Conservation (phyloP, 2,113 vertebrate genomes). For the Peromyscus maniculatus region DNA sequence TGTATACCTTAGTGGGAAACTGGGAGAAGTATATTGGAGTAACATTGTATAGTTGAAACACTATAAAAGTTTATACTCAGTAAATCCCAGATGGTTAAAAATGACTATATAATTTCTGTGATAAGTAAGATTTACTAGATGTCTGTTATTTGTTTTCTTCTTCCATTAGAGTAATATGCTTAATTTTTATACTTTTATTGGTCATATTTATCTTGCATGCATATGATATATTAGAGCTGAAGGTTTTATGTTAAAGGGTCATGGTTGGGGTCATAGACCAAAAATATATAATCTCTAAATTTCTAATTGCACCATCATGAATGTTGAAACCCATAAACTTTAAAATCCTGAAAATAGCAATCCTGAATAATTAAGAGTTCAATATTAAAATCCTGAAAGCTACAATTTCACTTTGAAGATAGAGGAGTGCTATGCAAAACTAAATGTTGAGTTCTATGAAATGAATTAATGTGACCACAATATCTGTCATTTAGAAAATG, state of each 20-base stretch:
- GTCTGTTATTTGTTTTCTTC: slow-evolving; percentile 16
- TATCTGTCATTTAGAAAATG: background rate
- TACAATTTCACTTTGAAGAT: background rate
- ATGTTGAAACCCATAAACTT: background rate
- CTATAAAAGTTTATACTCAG: background rate
- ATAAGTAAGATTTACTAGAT: slow-evolving; percentile 24
- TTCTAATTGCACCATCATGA: background rate
- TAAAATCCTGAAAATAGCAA: background rate
- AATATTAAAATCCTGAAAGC: background rate
- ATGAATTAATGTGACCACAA: background rate
- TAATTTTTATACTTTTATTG: slow-evolving; percentile 16
- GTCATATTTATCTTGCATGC: slow-evolving; percentile 35
- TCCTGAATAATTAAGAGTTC: background rate
- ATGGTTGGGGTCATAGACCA: background rate
- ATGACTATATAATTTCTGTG: slow-evolving; percentile 32
- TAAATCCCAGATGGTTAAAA: slow-evolving; percentile 50
- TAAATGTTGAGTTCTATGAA: background rate
- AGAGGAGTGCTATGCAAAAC: background rate
- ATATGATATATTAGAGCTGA: background rate
- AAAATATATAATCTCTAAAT: background rate
- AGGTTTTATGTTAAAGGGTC: slow-evolving; percentile 5
- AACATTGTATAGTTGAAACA: background rate
- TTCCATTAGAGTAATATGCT: slow-evolving; percentile 12
- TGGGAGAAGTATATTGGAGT: slow-evolving; percentile 6
- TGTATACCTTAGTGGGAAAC: background rate